Evolutionary conservation across 2,113 vertebrate species (phyloP).

Genomic region (Sebastes fasciatus): DNA sequence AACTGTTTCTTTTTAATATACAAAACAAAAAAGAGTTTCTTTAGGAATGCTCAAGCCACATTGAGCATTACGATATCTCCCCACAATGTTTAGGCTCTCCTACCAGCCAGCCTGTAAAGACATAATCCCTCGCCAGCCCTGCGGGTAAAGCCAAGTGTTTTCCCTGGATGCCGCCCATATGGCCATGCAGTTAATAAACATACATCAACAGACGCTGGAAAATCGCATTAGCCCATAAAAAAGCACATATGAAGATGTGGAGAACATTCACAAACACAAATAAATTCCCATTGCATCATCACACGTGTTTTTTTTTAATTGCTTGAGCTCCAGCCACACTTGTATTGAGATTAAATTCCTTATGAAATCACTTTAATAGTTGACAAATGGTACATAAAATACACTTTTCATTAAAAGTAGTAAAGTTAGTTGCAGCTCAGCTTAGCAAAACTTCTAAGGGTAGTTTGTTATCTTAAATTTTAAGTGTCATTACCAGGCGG

Average conservation of each 20-base stretch:
- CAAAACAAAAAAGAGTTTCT: background rate
- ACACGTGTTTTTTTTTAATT: background rate
- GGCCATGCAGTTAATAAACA: background rate
- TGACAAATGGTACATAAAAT: background rate
- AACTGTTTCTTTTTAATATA: background rate
- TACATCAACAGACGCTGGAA: constrained; percentile 18
- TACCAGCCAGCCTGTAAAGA: constrained; percentile 10
- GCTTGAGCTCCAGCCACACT: background rate
- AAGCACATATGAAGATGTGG: background rate
- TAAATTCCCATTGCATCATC: background rate
- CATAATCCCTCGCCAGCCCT: background rate
- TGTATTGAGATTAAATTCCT: background rate
- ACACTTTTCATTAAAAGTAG: background rate
- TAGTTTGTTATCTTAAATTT: too few species aligned
- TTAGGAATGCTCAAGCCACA: background rate
- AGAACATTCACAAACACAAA: background rate
- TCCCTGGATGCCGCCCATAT: constrained; percentile 16
- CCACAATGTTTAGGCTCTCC: background rate
- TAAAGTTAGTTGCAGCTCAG: background rate
- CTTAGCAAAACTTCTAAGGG: too few species aligned
- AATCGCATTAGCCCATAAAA: constrained; percentile 20
- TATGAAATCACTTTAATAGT: background rate
- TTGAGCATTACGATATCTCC: background rate
- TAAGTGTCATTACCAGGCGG: too few species aligned
- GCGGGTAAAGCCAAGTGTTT: background rate